phyloP scores from a whole-genome alignment of 2,797 vertebrate species.

The Enteromius argenteus region DNA sequence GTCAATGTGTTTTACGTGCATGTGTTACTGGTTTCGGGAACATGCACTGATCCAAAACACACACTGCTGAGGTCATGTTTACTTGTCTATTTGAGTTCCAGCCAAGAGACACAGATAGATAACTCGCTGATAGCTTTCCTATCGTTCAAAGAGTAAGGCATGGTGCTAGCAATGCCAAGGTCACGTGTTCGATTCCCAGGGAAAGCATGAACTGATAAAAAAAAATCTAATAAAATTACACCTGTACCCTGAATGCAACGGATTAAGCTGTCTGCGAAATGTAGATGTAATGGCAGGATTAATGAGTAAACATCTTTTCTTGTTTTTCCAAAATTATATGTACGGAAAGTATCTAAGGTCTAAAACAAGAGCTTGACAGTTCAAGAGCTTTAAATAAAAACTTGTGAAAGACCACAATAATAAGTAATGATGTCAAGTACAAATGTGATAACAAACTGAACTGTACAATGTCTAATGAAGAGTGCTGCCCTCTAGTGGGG shows the following conservation, averaged over 20 bases:
- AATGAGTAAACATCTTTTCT: not conserved
- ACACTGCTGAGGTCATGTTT: constrained; percentile 32
- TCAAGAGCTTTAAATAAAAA: not conserved
- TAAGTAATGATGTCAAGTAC: not conserved
- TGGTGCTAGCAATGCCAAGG: not conserved
- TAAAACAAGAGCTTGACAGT: not conserved
- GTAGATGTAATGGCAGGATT: not conserved
- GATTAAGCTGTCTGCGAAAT: not conserved
- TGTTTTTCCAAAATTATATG: not conserved
- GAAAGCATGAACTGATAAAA: not conserved
- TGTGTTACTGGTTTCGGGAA: constrained; percentile 4
- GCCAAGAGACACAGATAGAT: constrained; percentile 4
- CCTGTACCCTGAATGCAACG: not conserved
- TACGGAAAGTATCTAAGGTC: not conserved
- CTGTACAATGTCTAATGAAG: not conserved
- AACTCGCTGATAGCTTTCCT: not conserved
- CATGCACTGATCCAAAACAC: constrained; percentile 8
- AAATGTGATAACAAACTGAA: not conserved
- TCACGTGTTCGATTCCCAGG: not conserved
- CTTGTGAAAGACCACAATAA: not conserved
- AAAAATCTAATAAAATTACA: not conserved
- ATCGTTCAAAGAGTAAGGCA: not conserved
- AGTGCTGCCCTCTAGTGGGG: constrained; percentile 29
- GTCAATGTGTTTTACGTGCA: not conserved
- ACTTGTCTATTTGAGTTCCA: constrained; percentile 3